Conservation (phyloP, 2,797 vertebrate genomes). For the Tadarida brasiliensis region DNA sequence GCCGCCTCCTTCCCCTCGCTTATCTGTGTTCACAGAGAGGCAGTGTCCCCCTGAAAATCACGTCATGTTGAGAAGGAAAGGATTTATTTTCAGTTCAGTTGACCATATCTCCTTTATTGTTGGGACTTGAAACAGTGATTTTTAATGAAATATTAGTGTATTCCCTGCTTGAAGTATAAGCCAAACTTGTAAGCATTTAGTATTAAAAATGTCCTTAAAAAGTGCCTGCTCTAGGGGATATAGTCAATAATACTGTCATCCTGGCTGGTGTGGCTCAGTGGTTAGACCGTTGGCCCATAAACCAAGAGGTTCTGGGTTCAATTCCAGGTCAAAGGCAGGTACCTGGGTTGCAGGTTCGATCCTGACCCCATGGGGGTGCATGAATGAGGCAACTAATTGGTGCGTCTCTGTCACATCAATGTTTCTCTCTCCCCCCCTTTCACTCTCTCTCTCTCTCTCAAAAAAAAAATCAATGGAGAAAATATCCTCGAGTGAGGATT, state of each 20-base stretch:
- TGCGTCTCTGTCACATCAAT: too few species aligned
- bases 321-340: too few species aligned
- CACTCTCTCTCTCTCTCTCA: too few species aligned
- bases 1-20: fast-evolving
- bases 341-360: too few species aligned
- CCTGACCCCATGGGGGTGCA: too few species aligned
- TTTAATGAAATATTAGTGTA: not conserved
- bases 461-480: too few species aligned
- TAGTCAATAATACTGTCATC: not conserved
- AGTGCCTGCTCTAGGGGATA: not conserved
- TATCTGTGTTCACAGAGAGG: not conserved
- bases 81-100: not conserved
- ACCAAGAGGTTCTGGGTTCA: too few species aligned
- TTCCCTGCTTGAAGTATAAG: not conserved
- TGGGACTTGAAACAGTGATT: not conserved
- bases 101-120: not conserved
- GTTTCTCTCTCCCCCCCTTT: too few species aligned
- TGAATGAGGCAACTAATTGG: too few species aligned
- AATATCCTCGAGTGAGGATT: too few species aligned
- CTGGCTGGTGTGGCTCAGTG: not conserved
- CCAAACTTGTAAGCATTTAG: not conserved
- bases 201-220: not conserved
- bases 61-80: not conserved
- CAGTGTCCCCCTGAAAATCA: not conserved
- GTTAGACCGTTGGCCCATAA: too few species aligned